These are phyloP conservation scores for Nematolebias whitei DNA, from an alignment of 2,113 vertebrate genomes.

Conservation along the genomic window DNA sequence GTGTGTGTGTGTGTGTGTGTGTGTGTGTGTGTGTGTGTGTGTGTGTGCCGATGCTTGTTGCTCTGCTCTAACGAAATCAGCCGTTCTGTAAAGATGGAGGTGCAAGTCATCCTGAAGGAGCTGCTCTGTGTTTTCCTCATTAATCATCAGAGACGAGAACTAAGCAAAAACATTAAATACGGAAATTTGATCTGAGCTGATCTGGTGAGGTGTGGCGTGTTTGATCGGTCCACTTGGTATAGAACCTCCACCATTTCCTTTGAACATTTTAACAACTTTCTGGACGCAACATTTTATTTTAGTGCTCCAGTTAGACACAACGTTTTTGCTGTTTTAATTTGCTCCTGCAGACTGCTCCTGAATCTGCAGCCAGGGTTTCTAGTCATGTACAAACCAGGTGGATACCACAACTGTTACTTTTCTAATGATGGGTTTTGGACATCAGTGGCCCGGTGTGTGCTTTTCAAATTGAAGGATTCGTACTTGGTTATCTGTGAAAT, in stretches of 20 bases:
- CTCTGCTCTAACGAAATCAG: conserved; percentile 14
- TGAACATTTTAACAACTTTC: conserved; percentile 3
- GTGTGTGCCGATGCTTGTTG: conserved; percentile 10
- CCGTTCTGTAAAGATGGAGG: conserved; percentile 23
- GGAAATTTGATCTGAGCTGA: neutral
- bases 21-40: conserved; percentile 3
- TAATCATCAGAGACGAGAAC: conserved; percentile 35
- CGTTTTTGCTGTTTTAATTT: neutral
- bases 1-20: conserved; percentile 3
- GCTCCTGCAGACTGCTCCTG: neutral
- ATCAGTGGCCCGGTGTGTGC: neutral
- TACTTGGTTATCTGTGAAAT: conserved; percentile 13
- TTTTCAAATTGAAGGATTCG: conserved; percentile 6
- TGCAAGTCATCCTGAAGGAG: conserved; percentile 45
- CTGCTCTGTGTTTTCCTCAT: conserved; percentile 30
- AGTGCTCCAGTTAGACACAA: neutral
- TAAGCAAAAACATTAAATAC: conserved; percentile 9
- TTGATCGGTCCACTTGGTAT: conserved; percentile 2
- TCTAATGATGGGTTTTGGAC: conserved; percentile 17
- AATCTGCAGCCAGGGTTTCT: neutral
- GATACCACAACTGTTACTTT: conserved; percentile 1
- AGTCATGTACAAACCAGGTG: neutral
- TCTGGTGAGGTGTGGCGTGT: conserved; percentile 5
- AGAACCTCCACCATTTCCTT: conserved; percentile 3
- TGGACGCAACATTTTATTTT: neutral